These are phyloP conservation scores for Datnioides undecimradiatus DNA, from an alignment of 2,113 vertebrate species.

Conservation along the genomic window DNA sequence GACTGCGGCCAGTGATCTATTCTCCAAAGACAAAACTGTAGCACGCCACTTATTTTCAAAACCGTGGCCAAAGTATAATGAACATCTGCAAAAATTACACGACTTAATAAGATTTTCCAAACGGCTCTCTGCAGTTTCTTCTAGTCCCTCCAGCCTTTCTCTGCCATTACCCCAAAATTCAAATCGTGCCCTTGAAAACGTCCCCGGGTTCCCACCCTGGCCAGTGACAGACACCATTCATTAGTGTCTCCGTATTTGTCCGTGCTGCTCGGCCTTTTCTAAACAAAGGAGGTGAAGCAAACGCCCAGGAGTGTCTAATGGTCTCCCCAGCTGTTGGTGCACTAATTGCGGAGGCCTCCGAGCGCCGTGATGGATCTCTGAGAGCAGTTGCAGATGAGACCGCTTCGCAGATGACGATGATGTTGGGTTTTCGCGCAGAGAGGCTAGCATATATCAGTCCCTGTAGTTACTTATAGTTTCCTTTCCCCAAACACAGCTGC, in stretches of 20 bases:
- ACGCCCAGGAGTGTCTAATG: constrained; percentile 71
- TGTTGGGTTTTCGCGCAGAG: constrained; percentile 53
- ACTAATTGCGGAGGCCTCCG: constrained; percentile 76
- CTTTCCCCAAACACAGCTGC: constrained; percentile 89
- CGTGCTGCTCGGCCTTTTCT: constrained; percentile 46
- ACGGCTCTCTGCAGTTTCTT: constrained; percentile 30
- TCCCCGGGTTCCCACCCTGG: constrained; percentile 19
- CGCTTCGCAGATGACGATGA: constrained; percentile 54
- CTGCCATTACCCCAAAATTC: constrained; percentile 16
- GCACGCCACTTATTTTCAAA: constrained; percentile 69
- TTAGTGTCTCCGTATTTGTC: constrained; percentile 63
- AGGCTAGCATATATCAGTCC: constrained; percentile 73
- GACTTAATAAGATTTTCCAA: constrained; percentile 72
- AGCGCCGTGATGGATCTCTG: constrained; percentile 70
- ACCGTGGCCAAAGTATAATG: constrained; percentile 67
- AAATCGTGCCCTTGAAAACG: constrained; percentile 5
- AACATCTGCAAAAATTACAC: constrained; percentile 75
- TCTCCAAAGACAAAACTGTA: constrained; percentile 65
- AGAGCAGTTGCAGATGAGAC: constrained; percentile 58
- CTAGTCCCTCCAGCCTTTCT: constrained; percentile 37
- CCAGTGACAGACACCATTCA: constrained; percentile 66
- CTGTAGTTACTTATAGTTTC: constrained; percentile 81
- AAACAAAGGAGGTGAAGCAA: constrained; percentile 68
- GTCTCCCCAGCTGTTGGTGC: constrained; percentile 78
- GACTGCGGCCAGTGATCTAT: constrained; percentile 44